Conservation (phyloP, 2,888 invertebrate genomes). For the Doris montereyensis region DNA sequence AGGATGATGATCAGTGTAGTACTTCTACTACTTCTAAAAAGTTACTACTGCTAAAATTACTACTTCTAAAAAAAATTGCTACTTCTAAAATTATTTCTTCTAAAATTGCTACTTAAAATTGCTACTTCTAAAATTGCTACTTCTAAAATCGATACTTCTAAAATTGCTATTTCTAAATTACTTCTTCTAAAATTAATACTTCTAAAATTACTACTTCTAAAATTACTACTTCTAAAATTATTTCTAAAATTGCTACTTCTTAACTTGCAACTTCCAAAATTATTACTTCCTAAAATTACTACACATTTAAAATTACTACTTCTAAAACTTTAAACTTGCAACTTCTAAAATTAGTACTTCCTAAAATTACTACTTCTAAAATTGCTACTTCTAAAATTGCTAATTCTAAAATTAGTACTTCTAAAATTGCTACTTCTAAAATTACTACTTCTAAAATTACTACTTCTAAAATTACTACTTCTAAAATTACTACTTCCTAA, state of each 20-base stretch:
- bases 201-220: background rate
- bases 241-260: too few relatives aligned
- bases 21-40: background rate
- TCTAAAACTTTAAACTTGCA: too few relatives aligned
- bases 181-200: background rate
- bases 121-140: background rate
- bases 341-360: too few relatives aligned
- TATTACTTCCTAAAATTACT: too few relatives aligned
- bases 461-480: too few relatives aligned
- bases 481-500: too few relatives aligned
- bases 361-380: background rate
- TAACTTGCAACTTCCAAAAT: too few relatives aligned
- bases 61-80: background rate
- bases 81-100: background rate
- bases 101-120: background rate
- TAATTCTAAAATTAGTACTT: too few relatives aligned
- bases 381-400: background rate
- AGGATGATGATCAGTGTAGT: background rate
- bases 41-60: background rate
- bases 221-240: background rate
- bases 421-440: too few relatives aligned
- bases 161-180: background rate
- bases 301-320: too few relatives aligned
- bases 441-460: too few relatives aligned
- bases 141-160: background rate